A percentile compares a stretch with the other conserved stretches of the same genome.
Conservation (phyloP, 2,113 vertebrate species). For the Rhombomys opimus region DNA sequence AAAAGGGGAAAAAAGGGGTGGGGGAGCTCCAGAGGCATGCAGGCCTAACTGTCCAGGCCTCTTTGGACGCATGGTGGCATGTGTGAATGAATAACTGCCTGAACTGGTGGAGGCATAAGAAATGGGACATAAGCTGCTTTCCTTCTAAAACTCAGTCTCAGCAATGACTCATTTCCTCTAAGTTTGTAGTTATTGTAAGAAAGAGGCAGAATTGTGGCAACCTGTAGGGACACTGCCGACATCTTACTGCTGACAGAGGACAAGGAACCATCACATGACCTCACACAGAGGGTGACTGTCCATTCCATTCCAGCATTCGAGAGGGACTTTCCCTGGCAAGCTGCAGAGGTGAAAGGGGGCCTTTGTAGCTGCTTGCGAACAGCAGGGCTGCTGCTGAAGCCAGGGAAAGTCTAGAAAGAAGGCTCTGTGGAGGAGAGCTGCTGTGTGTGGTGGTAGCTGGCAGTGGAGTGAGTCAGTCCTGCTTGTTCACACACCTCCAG, state of each 20-base stretch:
- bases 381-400: not conserved
- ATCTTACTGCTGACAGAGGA: not conserved
- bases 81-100: not conserved
- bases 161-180: slow-evolving; percentile 30
- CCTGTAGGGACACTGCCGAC: not conserved
- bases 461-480: not conserved
- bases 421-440: not conserved
- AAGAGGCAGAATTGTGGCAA: not conserved
- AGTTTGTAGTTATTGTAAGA: not conserved
- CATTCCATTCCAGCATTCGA: not conserved
- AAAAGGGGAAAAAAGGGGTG: not conserved
- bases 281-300: not conserved
- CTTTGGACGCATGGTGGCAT: not conserved
- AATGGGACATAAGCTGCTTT: not conserved
- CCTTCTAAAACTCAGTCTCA: not conserved
- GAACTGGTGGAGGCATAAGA: not conserved
- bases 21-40: not conserved
- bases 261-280: not conserved
- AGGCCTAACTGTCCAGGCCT: not conserved
- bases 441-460: not conserved
- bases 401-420: not conserved
- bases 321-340: not conserved
- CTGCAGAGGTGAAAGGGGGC: not conserved
- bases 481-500: not conserved
- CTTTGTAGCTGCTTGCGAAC: not conserved